Conservation (phyloP, 1,140 invertebrate species). For the Dendroctonus valens region DNA sequence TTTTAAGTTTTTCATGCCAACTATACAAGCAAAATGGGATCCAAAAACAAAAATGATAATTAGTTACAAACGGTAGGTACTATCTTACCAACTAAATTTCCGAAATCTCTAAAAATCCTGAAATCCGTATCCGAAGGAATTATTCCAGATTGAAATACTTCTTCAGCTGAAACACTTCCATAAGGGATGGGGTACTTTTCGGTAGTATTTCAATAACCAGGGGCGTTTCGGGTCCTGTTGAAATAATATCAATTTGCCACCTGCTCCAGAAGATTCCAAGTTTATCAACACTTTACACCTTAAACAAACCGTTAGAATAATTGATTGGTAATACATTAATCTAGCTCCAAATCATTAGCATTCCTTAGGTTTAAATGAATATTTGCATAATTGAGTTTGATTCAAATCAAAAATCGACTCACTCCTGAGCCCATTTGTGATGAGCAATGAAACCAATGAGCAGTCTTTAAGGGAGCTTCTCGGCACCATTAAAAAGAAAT, state of each 20-base stretch:
- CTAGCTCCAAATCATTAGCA: too few species aligned
- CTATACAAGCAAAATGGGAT: too few species aligned
- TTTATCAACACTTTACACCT: constrained; percentile 67
- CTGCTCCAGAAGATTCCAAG: constrained; percentile 73
- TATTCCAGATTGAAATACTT: constrained; percentile 71
- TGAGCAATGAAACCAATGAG: constrained; percentile 77
- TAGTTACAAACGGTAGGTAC: too few species aligned
- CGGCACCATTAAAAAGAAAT: constrained; percentile 80
- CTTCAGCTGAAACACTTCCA: constrained; percentile 68
- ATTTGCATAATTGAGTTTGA: too few species aligned
- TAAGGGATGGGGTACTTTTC: constrained; percentile 61
- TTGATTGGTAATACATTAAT: too few species aligned
- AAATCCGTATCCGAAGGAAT: constrained; percentile 81
- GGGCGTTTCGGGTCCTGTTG: constrained; percentile 67
- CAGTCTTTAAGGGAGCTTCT: constrained; percentile 70
- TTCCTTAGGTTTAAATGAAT: too few species aligned
- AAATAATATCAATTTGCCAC: constrained; percentile 73
- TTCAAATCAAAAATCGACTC: not conserved
- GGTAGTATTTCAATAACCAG: constrained; percentile 62
- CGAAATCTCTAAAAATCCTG: constrained; percentile 71
- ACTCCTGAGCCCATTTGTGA: constrained; percentile 55
- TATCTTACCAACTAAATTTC: constrained; percentile 45
- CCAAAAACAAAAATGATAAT: too few species aligned
- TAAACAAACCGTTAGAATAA: not conserved
- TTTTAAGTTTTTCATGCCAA: too few species aligned